Base-by-base conservation (phyloP, 64 coral and sea anemone genomes). In the Orbicella faveolata region DNA sequence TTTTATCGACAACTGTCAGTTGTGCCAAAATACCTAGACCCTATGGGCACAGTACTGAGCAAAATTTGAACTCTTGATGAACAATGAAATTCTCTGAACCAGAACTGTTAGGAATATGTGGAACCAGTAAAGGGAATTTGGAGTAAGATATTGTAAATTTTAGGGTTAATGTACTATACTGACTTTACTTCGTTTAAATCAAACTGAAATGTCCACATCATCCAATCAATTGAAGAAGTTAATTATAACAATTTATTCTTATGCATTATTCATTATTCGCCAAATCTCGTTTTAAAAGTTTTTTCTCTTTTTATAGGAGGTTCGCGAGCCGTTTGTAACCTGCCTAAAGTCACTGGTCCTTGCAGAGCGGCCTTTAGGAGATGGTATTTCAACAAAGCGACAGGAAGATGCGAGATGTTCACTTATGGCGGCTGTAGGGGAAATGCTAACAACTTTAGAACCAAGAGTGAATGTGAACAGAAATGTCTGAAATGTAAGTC, bases 391-490 rank as follows among this genome's bases (percentile, higher is more conserved):
- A 84, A 80, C 57, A 59, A 53, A 13, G 80, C 51, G 2, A 80
- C n/a, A 70, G 54, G 37, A 52, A 65, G 20, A 53, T 92, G 90
- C 84, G 2, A 87, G 39, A 39, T 66, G 51, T 92, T 92, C 34
- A 78, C 34, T 59, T 92, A 92, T 64, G 90, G 90, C 30, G 90
- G 90, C 2, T 92, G 90, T 68, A 10, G 82, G 57, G 90, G 90
- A 87, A 92, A 92, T 52, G 61, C 65, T 26, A 92, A 92, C 21
- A 92, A 92, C 33, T 92, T 92, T 52, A 39, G 75, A 39, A 63
- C 74, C 2, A 59, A 64, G 36, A 79, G 15, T 10, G 83, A 92
- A 25, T 92, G 90, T 75, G 59, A 91, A 76, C 3, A 33, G n/a
- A 91, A 51, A 52, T 91, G 89, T 73, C 18, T 67, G 18, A 30